Percentiles rank a stretch among this genome's conserved stretches.
phyloP scores from a whole-genome alignment of 1,140 invertebrate species.

The Marisa cornuarietis region DNA sequence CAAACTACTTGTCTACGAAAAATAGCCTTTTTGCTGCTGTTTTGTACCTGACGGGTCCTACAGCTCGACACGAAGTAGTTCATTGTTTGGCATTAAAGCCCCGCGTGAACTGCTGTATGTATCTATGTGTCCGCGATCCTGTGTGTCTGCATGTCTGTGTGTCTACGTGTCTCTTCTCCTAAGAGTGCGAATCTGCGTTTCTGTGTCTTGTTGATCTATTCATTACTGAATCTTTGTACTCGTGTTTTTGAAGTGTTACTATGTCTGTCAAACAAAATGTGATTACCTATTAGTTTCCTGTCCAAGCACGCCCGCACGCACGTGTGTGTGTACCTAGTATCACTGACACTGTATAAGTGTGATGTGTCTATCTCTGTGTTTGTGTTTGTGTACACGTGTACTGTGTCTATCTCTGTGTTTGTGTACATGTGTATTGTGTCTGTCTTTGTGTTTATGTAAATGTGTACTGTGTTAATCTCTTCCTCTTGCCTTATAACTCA shows the following conservation, averaged over 20 bases:
- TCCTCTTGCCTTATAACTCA: neutral
- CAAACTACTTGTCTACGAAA: neutral
- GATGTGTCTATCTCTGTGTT: no score
- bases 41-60: neutral
- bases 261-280: neutral
- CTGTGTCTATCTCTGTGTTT: no score
- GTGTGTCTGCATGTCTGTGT: neutral
- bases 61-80: neutral
- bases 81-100: neutral
- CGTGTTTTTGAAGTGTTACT: neutral
- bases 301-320: no score
- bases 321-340: no score
- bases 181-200: neutral
- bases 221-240: constrained; percentile 1
- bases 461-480: neutral
- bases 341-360: no score
- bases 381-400: no score
- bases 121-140: neutral
- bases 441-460: neutral
- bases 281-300: neutral
- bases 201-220: neutral
- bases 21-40: neutral
- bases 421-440: no score
- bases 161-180: neutral
- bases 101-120: neutral